Evolutionary conservation across 2,113 vertebrate genomes (phyloP).

Genomic region (Acrocephalus arundinaceus): DNA sequence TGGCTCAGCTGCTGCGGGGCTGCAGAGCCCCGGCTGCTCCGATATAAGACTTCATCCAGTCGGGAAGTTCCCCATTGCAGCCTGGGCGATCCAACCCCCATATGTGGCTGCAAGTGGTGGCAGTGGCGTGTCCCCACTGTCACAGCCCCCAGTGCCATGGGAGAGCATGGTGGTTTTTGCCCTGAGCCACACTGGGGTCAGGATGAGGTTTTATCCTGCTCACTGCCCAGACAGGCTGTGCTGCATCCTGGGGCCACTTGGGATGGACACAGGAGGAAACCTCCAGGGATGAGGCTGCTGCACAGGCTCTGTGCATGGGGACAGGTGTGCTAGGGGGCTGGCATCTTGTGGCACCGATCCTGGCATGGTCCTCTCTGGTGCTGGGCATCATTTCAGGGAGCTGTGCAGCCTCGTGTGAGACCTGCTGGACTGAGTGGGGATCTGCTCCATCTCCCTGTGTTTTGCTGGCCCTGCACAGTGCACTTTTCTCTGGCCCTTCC

Average conservation of each 20-base stretch:
- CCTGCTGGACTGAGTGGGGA: background rate
- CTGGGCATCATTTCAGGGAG: background rate
- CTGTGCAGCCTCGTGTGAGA: background rate
- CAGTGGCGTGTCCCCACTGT: background rate
- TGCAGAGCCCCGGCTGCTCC: background rate
- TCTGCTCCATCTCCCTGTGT: background rate
- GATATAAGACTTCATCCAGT: background rate
- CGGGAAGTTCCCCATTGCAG: background rate
- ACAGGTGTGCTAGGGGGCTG: background rate
- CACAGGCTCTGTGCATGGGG: background rate
- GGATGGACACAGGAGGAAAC: background rate
- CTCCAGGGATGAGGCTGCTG: background rate
- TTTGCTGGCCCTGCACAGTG: background rate
- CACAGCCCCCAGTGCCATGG: background rate
- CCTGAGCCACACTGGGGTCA: background rate
- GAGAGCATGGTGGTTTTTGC: background rate
- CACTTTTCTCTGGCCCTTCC: rapidly evolving
- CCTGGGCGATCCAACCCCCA: rapidly evolving
- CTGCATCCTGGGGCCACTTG: background rate
- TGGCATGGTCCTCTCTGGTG: background rate
- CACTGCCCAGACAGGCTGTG: background rate
- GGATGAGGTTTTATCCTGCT: background rate
- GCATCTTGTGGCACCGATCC: background rate
- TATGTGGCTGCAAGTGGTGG: background rate
- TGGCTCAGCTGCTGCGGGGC: background rate